phyloP scores from a whole-genome alignment of 2,113 vertebrate genomes.

The Chiloscyllium plagiosum region DNA sequence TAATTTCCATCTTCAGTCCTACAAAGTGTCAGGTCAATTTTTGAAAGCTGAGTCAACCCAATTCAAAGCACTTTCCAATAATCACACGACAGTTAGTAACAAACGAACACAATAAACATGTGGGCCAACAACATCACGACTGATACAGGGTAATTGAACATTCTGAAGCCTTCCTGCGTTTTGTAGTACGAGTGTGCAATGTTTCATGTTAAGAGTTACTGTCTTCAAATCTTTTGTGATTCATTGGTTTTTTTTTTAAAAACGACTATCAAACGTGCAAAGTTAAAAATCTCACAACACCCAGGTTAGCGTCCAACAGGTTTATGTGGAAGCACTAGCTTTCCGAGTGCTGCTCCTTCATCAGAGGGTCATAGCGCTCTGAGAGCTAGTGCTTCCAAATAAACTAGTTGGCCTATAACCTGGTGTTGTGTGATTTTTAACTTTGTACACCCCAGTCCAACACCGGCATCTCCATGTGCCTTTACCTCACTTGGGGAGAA shows the following conservation, averaged over 20 bases:
- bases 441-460: too few relatives aligned
- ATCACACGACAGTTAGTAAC: neutral
- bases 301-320: too few relatives aligned
- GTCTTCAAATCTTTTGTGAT: neutral
- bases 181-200: neutral
- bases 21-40: neutral
- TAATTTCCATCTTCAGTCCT: conserved; percentile 9
- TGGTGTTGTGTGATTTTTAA: too few relatives aligned
- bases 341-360: too few relatives aligned
- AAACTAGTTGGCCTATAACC: too few relatives aligned
- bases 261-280: too few relatives aligned
- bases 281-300: too few relatives aligned
- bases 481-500: neutral
- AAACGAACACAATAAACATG: neutral
- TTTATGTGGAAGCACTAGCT: too few relatives aligned
- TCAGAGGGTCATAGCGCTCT: too few relatives aligned
- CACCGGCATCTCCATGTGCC: neutral
- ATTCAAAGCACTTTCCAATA: neutral
- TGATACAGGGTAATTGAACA: neutral
- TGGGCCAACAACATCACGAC: neutral
- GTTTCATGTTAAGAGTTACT: neutral
- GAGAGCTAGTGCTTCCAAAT: too few relatives aligned
- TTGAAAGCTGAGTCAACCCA: neutral
- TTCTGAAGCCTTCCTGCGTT: neutral
- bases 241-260: neutral